Base-by-base conservation (phyloP, 2,888 invertebrate species). In the Creontiades dilutus region DNA sequence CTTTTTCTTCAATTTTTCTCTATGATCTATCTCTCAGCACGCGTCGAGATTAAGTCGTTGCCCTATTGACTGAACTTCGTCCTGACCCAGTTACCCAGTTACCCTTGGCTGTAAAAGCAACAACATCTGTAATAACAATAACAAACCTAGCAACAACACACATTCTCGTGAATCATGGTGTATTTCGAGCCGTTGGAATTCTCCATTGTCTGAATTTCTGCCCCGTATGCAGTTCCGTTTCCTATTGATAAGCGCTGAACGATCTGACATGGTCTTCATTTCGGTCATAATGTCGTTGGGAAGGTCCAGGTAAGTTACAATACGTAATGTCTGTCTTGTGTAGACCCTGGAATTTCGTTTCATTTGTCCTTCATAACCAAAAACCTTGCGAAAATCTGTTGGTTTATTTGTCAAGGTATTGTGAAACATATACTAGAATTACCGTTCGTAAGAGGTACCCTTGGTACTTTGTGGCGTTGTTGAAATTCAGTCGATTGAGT, bases 11-110 rank as follows among this genome's bases (percentile, higher is more conserved):
- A 61, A 4, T 16, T 61, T 52, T 12, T 11, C 16, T 23, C 23
- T 68, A 68, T 68, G 68, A 23, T 68, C 27, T 68, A 68, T 68
- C 68, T 23, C 11, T 23, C 3, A n/a, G 23, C 68, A 12, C 23
- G 68, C 68, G 68, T 27, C 9, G 68, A 68, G 68, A 68, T 68
- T 37, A 37, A 68, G 19, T 23, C 9, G 68, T 68, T 57, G n/a
- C n/a, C n/a, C n/a, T 57, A 19, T 68, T 19, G 68, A 27, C 68
- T 68, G 68, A 68, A 68, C 68, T 19, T 23, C 23, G 68, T 23
- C 23, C 13, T 68, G 68, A 68, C 68, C 68, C 68, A 68, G 68
- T 68, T 68, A 68, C 68, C 68, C 23, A 68, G 23, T 68, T 0
- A 23, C 68, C 23, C 68, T 68, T 23, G 9, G 23, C 9, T 7